phyloP scores from a whole-genome alignment of 2,113 vertebrate species.

The Aepyceros melampus region DNA sequence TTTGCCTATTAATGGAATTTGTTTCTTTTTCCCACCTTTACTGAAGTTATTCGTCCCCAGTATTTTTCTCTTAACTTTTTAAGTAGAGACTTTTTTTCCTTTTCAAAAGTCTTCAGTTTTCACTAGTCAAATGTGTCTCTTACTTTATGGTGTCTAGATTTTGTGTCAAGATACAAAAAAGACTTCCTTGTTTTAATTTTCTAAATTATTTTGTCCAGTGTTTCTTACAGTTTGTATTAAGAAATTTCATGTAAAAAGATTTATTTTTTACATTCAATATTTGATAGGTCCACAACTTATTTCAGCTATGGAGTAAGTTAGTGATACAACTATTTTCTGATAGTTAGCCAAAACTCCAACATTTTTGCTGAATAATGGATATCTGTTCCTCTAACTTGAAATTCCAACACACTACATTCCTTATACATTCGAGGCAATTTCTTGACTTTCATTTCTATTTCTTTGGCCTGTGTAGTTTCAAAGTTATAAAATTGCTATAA shows the following conservation, averaged over 20 bases:
- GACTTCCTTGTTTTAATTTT: background rate
- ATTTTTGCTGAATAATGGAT: background rate
- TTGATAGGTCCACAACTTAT: background rate
- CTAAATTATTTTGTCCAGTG: background rate
- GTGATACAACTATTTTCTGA: background rate
- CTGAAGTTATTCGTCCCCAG: background rate
- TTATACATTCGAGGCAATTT: background rate
- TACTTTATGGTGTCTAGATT: conserved; percentile 6
- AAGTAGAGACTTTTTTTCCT: background rate
- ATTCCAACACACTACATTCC: background rate
- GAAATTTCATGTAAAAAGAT: background rate
- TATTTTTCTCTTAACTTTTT: background rate
- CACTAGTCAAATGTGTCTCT: background rate
- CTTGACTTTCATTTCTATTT: background rate
- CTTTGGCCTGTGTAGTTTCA: background rate
- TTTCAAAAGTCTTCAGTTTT: background rate
- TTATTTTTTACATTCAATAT: background rate
- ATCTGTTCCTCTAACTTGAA: conserved; percentile 27
- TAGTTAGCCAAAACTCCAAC: background rate
- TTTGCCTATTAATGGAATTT: background rate
- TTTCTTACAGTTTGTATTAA: background rate
- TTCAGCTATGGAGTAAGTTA: background rate
- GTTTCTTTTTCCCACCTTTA: background rate
- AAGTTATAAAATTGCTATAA: background rate
- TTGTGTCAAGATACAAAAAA: background rate